These are phyloP conservation scores for Cervus canadensis DNA, from an alignment of 2,113 vertebrate genomes.

Conservation along the genomic window DNA sequence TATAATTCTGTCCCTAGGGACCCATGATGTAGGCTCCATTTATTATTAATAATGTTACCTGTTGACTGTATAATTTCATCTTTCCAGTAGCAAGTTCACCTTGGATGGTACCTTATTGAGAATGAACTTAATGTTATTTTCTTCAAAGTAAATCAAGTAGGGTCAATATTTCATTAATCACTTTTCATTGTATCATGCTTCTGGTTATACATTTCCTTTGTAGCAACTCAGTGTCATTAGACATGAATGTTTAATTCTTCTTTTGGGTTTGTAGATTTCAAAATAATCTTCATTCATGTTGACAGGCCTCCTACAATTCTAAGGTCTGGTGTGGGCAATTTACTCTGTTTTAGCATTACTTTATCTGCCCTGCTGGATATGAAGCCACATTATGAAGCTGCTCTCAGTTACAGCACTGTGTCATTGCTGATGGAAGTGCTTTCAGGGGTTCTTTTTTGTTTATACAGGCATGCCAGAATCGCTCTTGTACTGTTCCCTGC, in stretches of 20 bases:
- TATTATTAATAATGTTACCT: not conserved
- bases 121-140: not conserved
- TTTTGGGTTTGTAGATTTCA: constrained; percentile 12
- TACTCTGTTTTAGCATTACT: not conserved
- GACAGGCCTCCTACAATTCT: not conserved
- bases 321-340: not conserved
- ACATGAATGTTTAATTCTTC: not conserved
- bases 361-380: not conserved
- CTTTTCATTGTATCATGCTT: not conserved
- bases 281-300: not conserved
- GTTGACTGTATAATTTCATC: not conserved
- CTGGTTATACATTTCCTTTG: not conserved
- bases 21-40: not conserved
- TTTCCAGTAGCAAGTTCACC: not conserved
- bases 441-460: constrained; percentile 29
- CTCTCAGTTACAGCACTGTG: not conserved
- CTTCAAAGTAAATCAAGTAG: not conserved
- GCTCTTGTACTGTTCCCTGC: constrained; percentile 91
- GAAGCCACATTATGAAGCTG: not conserved
- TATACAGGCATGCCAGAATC: constrained; percentile 89
- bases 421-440: not conserved
- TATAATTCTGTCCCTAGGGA: not conserved
- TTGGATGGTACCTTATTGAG: not conserved
- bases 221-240: not conserved
- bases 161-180: not conserved